Base-by-base conservation (phyloP, 2,888 invertebrate species). In the Gasteruption jaculator region DNA sequence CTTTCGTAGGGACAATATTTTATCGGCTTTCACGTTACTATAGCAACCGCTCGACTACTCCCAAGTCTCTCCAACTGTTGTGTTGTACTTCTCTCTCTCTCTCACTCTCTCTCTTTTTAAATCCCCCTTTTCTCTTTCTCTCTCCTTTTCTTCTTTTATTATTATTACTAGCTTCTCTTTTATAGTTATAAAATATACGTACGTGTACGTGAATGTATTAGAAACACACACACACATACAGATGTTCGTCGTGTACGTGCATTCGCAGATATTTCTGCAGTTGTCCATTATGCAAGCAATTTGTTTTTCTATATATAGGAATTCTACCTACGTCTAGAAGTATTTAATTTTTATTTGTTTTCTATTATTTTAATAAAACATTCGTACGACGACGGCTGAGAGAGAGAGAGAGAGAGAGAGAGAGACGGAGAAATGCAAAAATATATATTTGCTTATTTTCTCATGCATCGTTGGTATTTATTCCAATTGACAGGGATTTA, bases 1-100 rank as follows among this genome's bases (percentile, higher is more conserved):
- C 27, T 46, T 43, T 50, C 52, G 50, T 52, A 49, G 49, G 52
- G 60, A 61, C 61, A 59, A 63, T 63, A 65, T 60, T 65, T 67
- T 57, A 58, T 53, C 61, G 49, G 63, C 59, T 63, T 58, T 53
- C 58, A 39, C 53, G 65, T 65, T 61, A 49, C 65, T 54, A 63
- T 64, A 56, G 63, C 57, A 58, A 66, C 66, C 47, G 49, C 50
- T 51, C 54, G 50, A 50, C 47, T 45, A n/a, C n/a, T n/a, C 43
- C 47, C 34, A 46, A 50, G 44, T n/a, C n/a, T n/a, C n/a, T n/a
- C 43, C 42, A 41, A 29, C 22, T 38, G 33, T 40, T 38, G 31
- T 42, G 33, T 42, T 35, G 34, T 30, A 41, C 35, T 38, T 38
- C 34, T 26, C 34, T 39, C 38, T 29, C 18, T 34, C 21, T 22